Evolutionary conservation across 2,797 vertebrate species (phyloP).

Genomic region (Lagorchestes hirsutus): DNA sequence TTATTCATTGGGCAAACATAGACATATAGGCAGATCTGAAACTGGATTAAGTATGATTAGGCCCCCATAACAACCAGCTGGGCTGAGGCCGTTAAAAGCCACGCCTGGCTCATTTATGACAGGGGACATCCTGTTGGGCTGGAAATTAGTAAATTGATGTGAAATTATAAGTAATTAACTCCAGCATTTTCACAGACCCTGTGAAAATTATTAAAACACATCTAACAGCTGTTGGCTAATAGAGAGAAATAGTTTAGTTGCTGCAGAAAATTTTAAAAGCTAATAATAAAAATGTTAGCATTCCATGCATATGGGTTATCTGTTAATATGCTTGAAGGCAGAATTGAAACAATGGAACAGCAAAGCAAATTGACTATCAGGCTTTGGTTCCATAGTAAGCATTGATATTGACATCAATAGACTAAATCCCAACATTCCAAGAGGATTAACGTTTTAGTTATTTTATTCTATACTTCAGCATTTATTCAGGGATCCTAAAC

Average conservation of each 20-base stretch:
- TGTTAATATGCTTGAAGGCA: constrained; percentile 22
- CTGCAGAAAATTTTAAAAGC: constrained; percentile 69
- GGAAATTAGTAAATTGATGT: constrained; percentile 81
- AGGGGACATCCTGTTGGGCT: constrained; percentile 66
- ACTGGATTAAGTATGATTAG: constrained; percentile 42
- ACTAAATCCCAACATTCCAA: background rate
- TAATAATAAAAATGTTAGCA: constrained; percentile 60
- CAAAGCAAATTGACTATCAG: background rate
- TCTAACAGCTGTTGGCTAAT: constrained; percentile 77
- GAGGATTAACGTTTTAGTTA: background rate
- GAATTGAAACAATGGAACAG: background rate
- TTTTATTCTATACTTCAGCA: background rate
- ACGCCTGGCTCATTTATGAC: constrained; percentile 62
- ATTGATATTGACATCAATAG: background rate
- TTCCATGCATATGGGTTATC: constrained; percentile 16
- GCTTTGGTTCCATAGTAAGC: background rate
- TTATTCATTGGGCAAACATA: background rate
- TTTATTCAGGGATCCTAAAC: background rate
- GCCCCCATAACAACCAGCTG: constrained; percentile 66
- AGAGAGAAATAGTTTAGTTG: constrained; percentile 67
- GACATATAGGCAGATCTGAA: constrained; percentile 58
- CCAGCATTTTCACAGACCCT: constrained; percentile 71
- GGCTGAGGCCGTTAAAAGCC: constrained; percentile 70
- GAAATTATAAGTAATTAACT: constrained; percentile 83
- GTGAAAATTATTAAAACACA: constrained; percentile 76